Base-by-base conservation (phyloP, 2,113 vertebrate species). In the Vidua chalybeata region DNA sequence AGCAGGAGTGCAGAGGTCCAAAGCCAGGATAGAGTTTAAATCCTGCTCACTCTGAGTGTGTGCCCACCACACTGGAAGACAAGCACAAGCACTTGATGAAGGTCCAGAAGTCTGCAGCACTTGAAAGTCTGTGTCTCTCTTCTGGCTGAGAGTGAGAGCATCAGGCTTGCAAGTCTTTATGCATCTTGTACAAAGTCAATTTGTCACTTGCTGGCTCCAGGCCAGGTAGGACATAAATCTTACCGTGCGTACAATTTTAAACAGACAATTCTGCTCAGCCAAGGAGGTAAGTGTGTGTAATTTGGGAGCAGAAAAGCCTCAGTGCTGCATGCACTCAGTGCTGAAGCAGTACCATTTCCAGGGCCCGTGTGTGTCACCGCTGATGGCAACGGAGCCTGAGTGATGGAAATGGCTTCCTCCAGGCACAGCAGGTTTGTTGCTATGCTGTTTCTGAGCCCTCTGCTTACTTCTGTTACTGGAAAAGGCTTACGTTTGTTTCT, bases 391-490 rank as follows among this genome's bases (percentile, higher is more conserved):
- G 74, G 84, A 93, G 69, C 51, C 55, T 15, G 37, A 72, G 54
- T 49, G 89, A 91, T 75, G 61, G 87, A 87, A 95, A 87, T 76
- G 66, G 74, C 58, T 87, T 94, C 31, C 91, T 87, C 63, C 91
- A 79, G 69, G 81, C 80, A 94, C 37, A 82, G 49, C 69, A 79
- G 62, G 63, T 89, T 75, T 81, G 86, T 91, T 95, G 69, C 93
- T 93, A 31, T 30, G 91, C 80, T 72, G 87, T 94, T 93, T 90
- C 74, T 0, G 2, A 95, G 87, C 35, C 41, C 41, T 64, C 84
- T 64, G 69, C 89, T 89, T 82, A 76, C 74, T 72, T 76, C 89
- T 95, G 27, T 95, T 96, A 87, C 84, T 87, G 94, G 93, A 95
- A 97, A 95, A 64, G 45, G 54, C 73, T 92, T 78, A 61, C 0